Conservation (phyloP, 2,113 vertebrate genomes). For the Lathamus discolor region DNA sequence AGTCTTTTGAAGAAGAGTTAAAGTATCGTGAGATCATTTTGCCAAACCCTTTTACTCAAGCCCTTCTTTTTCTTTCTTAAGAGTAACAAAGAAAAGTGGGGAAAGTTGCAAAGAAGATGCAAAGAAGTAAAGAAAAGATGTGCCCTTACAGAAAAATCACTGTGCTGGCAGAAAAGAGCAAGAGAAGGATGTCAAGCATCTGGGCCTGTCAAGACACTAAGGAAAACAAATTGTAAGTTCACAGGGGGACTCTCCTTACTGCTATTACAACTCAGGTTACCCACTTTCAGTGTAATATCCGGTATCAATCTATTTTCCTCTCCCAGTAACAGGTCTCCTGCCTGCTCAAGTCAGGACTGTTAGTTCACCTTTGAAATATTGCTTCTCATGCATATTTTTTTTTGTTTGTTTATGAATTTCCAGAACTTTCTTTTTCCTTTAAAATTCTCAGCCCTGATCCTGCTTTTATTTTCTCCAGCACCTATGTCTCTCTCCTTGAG, state of each 20-base stretch:
- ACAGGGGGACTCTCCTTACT: not conserved
- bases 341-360: not conserved
- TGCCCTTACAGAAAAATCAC: not conserved
- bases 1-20: not conserved
- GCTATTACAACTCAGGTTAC: not conserved
- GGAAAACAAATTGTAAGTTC: not conserved
- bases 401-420: not conserved
- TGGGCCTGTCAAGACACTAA: not conserved
- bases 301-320: not conserved
- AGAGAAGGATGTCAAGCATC: not conserved
- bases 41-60: not conserved
- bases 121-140: not conserved
- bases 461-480: not conserved
- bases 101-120: not conserved
- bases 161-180: not conserved
- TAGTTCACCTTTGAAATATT: not conserved
- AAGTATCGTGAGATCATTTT: not conserved
- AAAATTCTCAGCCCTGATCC: not conserved
- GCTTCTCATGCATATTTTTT: not conserved
- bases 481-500: not conserved
- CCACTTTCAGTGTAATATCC: not conserved
- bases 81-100: not conserved
- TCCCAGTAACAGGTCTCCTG: not conserved
- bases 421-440: accelerated
- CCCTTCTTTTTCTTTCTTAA: not conserved